Base-by-base conservation (phyloP, 2,113 vertebrate species). In the Ascaphus truei region DNA sequence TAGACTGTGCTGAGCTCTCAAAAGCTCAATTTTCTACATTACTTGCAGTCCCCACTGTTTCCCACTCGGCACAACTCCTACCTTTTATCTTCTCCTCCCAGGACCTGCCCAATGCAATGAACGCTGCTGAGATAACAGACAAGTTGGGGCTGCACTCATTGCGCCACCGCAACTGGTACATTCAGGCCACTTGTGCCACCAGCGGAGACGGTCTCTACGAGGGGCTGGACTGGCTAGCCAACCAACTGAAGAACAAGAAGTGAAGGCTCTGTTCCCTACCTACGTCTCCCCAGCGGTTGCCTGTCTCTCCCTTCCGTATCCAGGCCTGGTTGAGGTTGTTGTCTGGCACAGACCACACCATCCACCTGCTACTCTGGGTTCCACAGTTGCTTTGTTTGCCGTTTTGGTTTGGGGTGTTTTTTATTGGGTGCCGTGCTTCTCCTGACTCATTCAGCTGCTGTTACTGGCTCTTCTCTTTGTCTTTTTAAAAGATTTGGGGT, bases 171-270 rank as follows among this genome's bases (percentile, higher is more conserved):
- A 94, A 96, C 88, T 98, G 96, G 95, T 98, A 97, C 88, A 98
- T 98, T 75, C 96, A 98, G 83, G 96, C 95, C 78, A 98, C 96
- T 75, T 98, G 96, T 29, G 96, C 96, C 87, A 98, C 95, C 83
- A 98, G 94, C 0, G 95, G 96, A 1, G 95, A 98, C 0, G 96
- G 96, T 60, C 93, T 98, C 55, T 97, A 96, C 8, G 93, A 97
- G 83, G 96, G 95, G 64, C 89, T 98, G 77, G 95, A 98, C 89
- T 98, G 95, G 95, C 92, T 98, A 81, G 94, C 96, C 86, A 96
- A 95, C 80, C 95, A 98, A 88, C 94, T 98, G 85, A 98, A 98
- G 90, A 96, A 96, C 90, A 98, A 98, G 84, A 97, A 98, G 87
- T 96, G 93, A 96, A 71, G 77, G 73, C 73, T 69, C 72, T 77